A percentile compares a stretch with the other conserved stretches of the same genome.
phyloP scores from a whole-genome alignment of 2,113 vertebrate species.

The Python bivittatus region DNA sequence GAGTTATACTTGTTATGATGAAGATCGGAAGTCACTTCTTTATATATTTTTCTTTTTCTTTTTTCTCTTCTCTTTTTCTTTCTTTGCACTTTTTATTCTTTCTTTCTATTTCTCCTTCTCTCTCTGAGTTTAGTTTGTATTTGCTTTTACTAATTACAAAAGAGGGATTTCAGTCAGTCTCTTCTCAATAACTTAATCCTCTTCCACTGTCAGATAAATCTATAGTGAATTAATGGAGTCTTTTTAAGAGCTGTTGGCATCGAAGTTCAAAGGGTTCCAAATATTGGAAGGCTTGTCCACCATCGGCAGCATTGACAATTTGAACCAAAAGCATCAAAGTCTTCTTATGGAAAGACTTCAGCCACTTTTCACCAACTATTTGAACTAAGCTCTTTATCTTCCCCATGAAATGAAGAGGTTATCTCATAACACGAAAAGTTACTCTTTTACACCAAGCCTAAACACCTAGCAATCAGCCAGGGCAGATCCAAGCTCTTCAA shows the following conservation, averaged over 20 bases:
- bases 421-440: neutral
- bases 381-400: neutral
- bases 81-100: too few species aligned
- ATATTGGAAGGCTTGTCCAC: neutral
- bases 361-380: neutral
- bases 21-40: too few species aligned
- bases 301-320: neutral
- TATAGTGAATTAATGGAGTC: neutral
- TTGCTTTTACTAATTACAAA: neutral
- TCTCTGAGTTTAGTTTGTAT: too few species aligned
- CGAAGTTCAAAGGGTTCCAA: neutral
- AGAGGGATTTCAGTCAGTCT: neutral
- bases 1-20: too few species aligned
- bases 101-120: too few species aligned
- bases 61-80: too few species aligned
- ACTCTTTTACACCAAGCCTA: neutral
- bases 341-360: neutral
- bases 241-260: neutral
- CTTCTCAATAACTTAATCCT: neutral
- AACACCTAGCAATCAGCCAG: neutral
- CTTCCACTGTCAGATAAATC: neutral
- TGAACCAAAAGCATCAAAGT: neutral
- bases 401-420: neutral
- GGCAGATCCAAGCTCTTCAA: neutral
- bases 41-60: too few species aligned